Conservation (phyloP, 2,888 invertebrate genomes). For the Drosophila formosana region DNA sequence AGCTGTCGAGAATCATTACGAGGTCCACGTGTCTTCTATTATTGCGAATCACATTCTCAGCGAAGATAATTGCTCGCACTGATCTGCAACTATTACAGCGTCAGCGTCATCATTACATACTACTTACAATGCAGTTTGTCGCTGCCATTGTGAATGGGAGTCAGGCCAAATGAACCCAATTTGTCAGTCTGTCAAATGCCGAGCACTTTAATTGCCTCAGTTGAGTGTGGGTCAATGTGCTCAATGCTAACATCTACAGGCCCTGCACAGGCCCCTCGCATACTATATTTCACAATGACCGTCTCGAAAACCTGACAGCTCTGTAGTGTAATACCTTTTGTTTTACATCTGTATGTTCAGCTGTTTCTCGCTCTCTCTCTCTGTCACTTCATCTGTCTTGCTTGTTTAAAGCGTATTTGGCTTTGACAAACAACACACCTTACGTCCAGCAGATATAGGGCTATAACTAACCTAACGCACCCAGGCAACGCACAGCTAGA, state of each 20-base stretch:
- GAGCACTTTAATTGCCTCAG: constrained; percentile 38
- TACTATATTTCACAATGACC: constrained; percentile 1
- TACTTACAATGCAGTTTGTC: constrained; percentile 11
- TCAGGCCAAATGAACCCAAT: constrained; percentile 41
- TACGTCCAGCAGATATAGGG: not conserved
- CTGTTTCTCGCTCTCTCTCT: constrained; percentile 1
- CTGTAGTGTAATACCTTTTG: constrained; percentile 14
- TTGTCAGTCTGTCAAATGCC: constrained; percentile 47
- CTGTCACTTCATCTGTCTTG: not conserved
- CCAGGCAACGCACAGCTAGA: constrained; percentile 10
- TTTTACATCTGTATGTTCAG: constrained; percentile 4
- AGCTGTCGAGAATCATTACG: constrained; percentile 20
- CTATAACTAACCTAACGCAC: constrained; percentile 38
- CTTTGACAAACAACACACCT: constrained; percentile 36
- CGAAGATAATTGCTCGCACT: constrained; percentile 49
- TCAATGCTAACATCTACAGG: not conserved
- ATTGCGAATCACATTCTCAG: constrained; percentile 25
- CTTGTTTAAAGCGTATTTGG: constrained; percentile 27
- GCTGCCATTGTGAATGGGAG: constrained; percentile 17
- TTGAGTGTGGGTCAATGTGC: constrained; percentile 60
- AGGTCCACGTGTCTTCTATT: constrained; percentile 24
- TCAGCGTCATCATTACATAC: constrained; percentile 49
- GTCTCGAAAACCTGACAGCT: constrained; percentile 10
- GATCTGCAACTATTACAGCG: constrained; percentile 52
- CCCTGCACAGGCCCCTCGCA: constrained; percentile 2